Evolutionary conservation across 2,888 invertebrate species (phyloP).

Genomic region (Disparrhopalites patrizii): DNA sequence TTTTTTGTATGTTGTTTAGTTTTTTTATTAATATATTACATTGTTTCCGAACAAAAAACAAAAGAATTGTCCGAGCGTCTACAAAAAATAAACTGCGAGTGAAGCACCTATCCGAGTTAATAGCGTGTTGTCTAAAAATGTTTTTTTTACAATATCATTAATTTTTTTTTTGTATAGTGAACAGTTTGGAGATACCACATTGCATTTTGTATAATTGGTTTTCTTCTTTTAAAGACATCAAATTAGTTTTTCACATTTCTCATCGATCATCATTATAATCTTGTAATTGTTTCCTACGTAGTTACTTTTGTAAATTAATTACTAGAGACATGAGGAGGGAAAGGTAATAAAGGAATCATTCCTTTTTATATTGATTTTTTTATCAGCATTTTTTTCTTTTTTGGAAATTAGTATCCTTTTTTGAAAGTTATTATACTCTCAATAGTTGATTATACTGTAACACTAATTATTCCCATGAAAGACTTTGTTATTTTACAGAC

Average conservation of each 20-base stretch:
- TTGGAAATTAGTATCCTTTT: neutral
- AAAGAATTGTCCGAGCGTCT: constrained; percentile 27
- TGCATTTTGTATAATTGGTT: too few species aligned
- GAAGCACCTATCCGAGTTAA: constrained; percentile 30
- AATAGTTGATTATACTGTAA: neutral
- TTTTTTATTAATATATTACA: constrained; percentile 3
- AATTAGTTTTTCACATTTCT: too few species aligned
- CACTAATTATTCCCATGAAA: too few species aligned
- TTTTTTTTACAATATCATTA: neutral
- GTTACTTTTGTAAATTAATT: neutral
- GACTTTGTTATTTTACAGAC: too few species aligned
- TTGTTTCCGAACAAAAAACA: neutral
- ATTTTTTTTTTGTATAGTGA: too few species aligned
- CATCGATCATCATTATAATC: neutral
- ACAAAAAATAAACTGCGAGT: constrained; percentile 42
- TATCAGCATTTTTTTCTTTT: neutral
- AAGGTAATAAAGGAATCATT: neutral
- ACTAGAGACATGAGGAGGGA: neutral
- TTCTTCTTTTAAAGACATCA: too few species aligned
- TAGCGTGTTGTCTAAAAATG: neutral
- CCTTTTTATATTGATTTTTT: neutral
- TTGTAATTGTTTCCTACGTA: neutral
- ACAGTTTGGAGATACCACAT: too few species aligned
- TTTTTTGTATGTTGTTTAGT: too few species aligned
- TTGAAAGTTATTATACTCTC: neutral